Base-by-base conservation (phyloP, 2,113 vertebrate species). In the Brienomyrus longianalis region DNA sequence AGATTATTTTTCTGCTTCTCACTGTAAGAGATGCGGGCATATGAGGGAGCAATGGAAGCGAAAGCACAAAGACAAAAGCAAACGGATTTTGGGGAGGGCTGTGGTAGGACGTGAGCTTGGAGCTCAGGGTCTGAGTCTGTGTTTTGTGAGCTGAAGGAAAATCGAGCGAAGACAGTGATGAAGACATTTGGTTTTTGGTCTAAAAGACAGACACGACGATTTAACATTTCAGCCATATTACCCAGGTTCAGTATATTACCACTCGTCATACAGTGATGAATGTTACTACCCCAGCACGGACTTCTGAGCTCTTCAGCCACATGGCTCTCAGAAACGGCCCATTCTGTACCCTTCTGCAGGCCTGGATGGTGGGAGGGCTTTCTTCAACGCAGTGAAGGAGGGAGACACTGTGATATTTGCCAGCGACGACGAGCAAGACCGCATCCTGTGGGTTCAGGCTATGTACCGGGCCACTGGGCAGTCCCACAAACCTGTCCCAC, bases 341-440 rank as follows among this genome's bases (percentile, higher is more conserved):
- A 10, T 27, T 27, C 15, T 11, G 31, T 31, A 5, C 19, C 87
- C 21, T 39, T 70, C 92, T 89, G 3, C 92, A 99, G 98, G 98
- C 94, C 94, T 99, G 96, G 98, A 99, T 92, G 98, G 98, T 1
- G 98, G 98, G 90, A 96, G 98, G 93, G 96, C 98, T 88, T 99
- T 99, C 96, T 99, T 99, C 95, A 99, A 99, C 0, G 98, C 98
- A 0, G 98, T 99, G 93, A 99, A 99, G 92, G 98, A 99, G 95
- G 98, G 98, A 27, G 98, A 99, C 96, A 99, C 98, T 0, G 98
- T 99, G 96, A 99, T 99, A 93, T 99, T 99, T 93, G 98, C 98
- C 56, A 99, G 98, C 51, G 98, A 99, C 0, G 98, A 99, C 39
- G 98, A 99, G 91, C 98, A 99, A 94, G 98, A 99, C 92, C 97